Evolutionary conservation across 2,113 vertebrate species (phyloP), one percentile per base, ranked within the genome.

Genomic region (Ciconia maguari): DNA sequence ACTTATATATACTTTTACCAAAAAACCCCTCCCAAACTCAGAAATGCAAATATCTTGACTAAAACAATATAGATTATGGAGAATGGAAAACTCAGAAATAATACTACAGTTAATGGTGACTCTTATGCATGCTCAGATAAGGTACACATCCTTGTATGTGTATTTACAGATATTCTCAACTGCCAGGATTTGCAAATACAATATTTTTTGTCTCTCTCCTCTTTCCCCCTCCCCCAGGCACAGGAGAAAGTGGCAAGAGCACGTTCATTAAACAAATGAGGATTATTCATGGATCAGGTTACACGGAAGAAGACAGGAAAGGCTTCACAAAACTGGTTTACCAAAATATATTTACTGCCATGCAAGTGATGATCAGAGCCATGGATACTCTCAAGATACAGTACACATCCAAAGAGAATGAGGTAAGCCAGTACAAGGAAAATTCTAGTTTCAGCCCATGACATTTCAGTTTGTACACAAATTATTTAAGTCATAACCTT

Each of bases 211-310:
- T 79, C 30, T 51, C 10, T 60, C 46, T 64, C 26, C 13, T 76
- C 36, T 70, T 69, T 64, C 22, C 41, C 6, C 4, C 16, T 52
- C 26, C 9, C 32, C 36, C 48, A 99, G 99, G 99, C 69, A 99
- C 99, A 19, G 99, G 99, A 58, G 99, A 99, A 95, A 99, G 99
- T 87, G 99, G 99, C 49, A 99, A 99, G 91, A 99, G 99, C 90
- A 99, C 98, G 4, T 99, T 99, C 66, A 99, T 99, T 96, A 99
- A 99, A 96, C 99, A 99, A 94, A 99, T 99, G 99, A 98, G 99
- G 94, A 99, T 99, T 86, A 99, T 99, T 93, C 99, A 99, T 25
- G 99, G 99, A 25, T 98, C 98, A 75, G 99, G 99, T 64, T 99
- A 99, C 96, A 98, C 98, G 3, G 99, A 99, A 26, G 99, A 99